A percentile compares a stretch with the other conserved stretches of the same genome.
Conservation (phyloP, 1,140 invertebrate genomes). For the Drosophila sproati region DNA sequence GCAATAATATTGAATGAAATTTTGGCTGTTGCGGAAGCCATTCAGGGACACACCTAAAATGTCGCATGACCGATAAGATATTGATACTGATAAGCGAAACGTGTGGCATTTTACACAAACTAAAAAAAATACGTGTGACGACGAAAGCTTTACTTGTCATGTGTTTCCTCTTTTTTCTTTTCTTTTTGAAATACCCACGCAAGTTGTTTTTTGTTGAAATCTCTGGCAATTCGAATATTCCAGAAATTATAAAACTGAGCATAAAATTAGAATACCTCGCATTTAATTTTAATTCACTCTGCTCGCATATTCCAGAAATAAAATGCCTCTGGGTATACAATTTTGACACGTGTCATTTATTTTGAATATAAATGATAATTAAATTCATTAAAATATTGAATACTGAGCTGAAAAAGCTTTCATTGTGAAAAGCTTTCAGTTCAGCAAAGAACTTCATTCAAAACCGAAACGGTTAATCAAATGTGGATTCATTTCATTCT, state of each 20-base stretch:
- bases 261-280: too few species aligned
- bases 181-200: slow-evolving; percentile 23
- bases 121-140: neutral
- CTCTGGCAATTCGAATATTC: neutral
- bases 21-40: slow-evolving; percentile 21
- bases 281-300: too few species aligned
- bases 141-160: neutral
- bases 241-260: neutral
- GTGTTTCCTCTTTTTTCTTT: neutral
- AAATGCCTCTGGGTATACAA: too few species aligned
- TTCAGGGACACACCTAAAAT: slow-evolving; percentile 23
- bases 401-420: neutral
- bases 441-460: neutral
- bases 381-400: too few species aligned
- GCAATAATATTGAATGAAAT: slow-evolving; percentile 39
- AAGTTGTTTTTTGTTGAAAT: neutral
- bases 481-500: neutral
- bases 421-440: neutral
- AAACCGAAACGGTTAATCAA: neutral
- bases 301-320: too few species aligned
- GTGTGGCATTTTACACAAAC: neutral
- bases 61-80: slow-evolving; percentile 43
- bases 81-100: slow-evolving; percentile 36
- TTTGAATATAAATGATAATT: too few species aligned
- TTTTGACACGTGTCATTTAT: too few species aligned